These are phyloP conservation scores for Nasonovia ribisnigri DNA, from an alignment of 2,888 invertebrate genomes.

Conservation along the genomic window DNA sequence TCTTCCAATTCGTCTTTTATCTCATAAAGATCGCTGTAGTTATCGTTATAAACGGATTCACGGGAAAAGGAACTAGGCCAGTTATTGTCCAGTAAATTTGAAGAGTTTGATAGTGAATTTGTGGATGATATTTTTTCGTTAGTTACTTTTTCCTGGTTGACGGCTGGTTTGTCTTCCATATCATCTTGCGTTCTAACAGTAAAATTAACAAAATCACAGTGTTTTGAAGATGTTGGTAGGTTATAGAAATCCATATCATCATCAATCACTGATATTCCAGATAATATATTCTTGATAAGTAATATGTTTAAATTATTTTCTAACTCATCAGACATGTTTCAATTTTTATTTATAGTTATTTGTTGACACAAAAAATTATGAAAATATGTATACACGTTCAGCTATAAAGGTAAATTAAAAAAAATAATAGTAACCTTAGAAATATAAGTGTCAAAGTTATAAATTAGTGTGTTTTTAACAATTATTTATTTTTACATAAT, in stretches of 20 bases:
- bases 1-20: neutral
- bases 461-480: neutral
- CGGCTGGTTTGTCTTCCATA: neutral
- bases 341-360: neutral
- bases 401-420: neutral
- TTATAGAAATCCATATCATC: neutral
- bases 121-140: neutral
- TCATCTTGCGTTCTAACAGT: neutral
- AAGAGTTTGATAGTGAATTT: neutral
- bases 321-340: neutral
- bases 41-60: neutral
- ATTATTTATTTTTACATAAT: neutral
- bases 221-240: neutral
- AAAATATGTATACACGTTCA: neutral
- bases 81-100: neutral
- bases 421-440: neutral
- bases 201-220: neutral
- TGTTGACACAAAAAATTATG: neutral
- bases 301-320: neutral
- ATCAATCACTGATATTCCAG: neutral
- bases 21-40: neutral
- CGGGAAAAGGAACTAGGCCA: neutral
- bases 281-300: neutral
- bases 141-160: neutral
- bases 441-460: neutral